Base-by-base conservation (phyloP, 2,113 vertebrate genomes). In the Archocentrus centrarchus region DNA sequence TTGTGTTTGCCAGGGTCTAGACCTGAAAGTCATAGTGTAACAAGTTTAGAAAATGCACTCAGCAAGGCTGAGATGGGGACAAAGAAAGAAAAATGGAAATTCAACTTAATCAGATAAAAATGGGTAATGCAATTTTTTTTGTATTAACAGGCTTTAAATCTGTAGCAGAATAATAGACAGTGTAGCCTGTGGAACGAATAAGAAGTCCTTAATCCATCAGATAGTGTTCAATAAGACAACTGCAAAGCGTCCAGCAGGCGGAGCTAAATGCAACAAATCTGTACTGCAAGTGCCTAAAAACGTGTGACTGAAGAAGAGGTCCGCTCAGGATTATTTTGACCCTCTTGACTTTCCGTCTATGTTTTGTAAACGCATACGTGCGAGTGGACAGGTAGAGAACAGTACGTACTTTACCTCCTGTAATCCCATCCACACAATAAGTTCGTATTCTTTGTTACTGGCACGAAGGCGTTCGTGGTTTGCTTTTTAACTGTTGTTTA, bases 291-390 rank as follows among this genome's bases (percentile, higher is more conserved):
- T 11, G 14, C 41, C 27, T 18, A 30, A 15, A 50, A 1, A 68
- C 5, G 8, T 50, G 41, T 30, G 27, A 22, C 27, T 6, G 9
- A 75, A 61, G 30, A 55, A 61, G 24, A 39, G 35, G 3, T 2
- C 11, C 3, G 53, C 77, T 75, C 30, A 4, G 1, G 30, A 1
- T 13, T 3, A 0, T 0, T 68, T 75, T 88, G 83, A 87, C 84
- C 85, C 76, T 84, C 75, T 22, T 88, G 59, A 14, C 24, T 62
- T 86, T 8, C 88, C 80, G 88, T 93, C 4, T n/a, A 30, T 86
- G 75, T 90, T 70, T 27, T 58, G 53, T n/a, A 17, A 53, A 24
- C 4, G 13, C 3, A 5, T 8, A 70, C 77, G 81, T 77, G 68
- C 32, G 27, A 5, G 2, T 41, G 30, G 5, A 8, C 61, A 84